Conservation (phyloP, 37 sponge, comb jelly and placozoan genomes). For the Mnemiopsis leidyi region DNA sequence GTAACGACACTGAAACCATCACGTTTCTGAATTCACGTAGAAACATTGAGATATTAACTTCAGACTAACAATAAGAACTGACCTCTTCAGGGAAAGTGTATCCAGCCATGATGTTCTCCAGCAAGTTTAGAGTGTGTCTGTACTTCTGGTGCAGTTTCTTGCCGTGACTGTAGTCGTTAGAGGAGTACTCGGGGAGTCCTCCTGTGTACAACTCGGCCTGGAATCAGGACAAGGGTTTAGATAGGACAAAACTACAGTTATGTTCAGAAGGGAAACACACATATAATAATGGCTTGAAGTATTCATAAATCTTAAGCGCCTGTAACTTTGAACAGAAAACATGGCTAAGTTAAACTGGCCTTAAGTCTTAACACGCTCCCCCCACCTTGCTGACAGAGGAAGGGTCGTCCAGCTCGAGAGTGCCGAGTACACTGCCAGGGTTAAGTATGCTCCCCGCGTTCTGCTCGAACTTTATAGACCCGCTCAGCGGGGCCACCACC, state of each 20-base stretch:
- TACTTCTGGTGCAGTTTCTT: conserved; percentile 75
- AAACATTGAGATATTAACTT: too few species aligned
- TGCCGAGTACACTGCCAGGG: conserved; percentile 82
- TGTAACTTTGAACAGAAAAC: too few species aligned
- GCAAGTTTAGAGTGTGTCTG: conserved; percentile 23
- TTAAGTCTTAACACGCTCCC: too few species aligned
- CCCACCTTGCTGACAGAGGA: conserved; percentile 68
- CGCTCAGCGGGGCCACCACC: conserved; percentile 73
- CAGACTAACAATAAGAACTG: not conserved
- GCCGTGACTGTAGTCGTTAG: conserved; percentile 36
- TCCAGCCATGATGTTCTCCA: conserved; percentile 65
- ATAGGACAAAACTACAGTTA: too few species aligned
- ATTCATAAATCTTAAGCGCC: too few species aligned
- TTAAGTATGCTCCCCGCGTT: conserved; percentile 87
- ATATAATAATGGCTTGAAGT: too few species aligned
- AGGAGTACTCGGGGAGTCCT: conserved; percentile 66
- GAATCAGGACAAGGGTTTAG: too few species aligned
- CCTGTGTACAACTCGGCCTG: conserved; percentile 71
- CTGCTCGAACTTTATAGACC: conserved; percentile 78
- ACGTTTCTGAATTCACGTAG: too few species aligned
- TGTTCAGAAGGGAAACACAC: too few species aligned
- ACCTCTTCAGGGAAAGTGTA: conserved; percentile 67
- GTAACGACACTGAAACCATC: too few species aligned
- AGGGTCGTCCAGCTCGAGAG: conserved; percentile 88
- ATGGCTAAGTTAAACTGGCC: too few species aligned